Conservation (phyloP, 2,888 invertebrate genomes). For the Chloroclystis v-ata region DNA sequence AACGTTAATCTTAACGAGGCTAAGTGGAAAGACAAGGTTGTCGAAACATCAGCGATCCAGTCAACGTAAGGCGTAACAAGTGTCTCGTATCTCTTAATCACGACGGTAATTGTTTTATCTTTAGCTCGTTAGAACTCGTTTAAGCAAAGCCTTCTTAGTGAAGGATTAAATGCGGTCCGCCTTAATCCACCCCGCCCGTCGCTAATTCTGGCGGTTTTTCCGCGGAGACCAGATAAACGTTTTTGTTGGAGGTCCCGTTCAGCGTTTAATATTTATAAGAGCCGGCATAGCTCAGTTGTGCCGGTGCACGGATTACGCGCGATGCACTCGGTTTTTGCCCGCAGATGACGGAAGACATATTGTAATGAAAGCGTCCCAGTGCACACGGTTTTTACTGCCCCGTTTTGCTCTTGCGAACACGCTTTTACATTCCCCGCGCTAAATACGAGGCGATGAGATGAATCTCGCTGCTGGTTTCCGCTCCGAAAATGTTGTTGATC, state of each 20-base stretch:
- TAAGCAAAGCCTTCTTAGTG: conserved; percentile 79
- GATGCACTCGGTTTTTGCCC: conserved; percentile 60
- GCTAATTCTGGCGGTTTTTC: conserved; percentile 77
- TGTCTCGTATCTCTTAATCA: conserved; percentile 77
- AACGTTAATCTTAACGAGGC: conserved; percentile 1
- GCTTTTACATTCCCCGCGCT: conserved; percentile 17
- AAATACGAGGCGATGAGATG: conserved; percentile 8
- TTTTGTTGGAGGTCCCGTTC: conserved; percentile 66
- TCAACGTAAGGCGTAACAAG: conserved; percentile 72
- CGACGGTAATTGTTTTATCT: conserved; percentile 77
- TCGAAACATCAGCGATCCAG: conserved; percentile 42
- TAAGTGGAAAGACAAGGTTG: conserved; percentile 27
- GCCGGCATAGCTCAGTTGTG: conserved; percentile 59
- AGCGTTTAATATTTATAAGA: conserved; percentile 74
- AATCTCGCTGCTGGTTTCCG: conserved; percentile 5
- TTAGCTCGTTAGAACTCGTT: conserved; percentile 79
- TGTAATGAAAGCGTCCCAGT: conserved; percentile 49
- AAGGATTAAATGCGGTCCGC: conserved; percentile 77
- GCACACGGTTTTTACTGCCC: conserved; percentile 31
- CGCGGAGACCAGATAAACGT: conserved; percentile 74
- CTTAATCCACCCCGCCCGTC: conserved; percentile 72
- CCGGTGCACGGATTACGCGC: conserved; percentile 61
- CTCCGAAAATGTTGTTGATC: conserved; percentile 25
- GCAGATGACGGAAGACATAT: conserved; percentile 50
- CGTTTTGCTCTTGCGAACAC: conserved; percentile 20